phyloP scores from a whole-genome alignment of 2,113 vertebrate species.

The Mesoclemmys tuberculata region DNA sequence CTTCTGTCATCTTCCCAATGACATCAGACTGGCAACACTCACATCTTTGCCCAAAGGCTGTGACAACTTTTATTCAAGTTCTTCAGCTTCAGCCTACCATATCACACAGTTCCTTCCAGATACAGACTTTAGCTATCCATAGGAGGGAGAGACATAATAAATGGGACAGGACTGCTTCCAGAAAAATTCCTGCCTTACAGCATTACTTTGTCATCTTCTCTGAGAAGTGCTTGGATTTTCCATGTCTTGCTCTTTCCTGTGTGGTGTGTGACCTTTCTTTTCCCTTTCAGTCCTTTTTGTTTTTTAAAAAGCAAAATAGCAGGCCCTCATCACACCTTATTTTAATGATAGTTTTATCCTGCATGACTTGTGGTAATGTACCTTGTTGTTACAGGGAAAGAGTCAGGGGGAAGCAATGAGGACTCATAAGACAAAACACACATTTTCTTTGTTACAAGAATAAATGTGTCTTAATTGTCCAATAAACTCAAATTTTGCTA shows the following conservation, averaged over 20 bases:
- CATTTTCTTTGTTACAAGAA: neutral
- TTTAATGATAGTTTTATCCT: neutral
- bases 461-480: neutral
- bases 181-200: neutral
- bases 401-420: neutral
- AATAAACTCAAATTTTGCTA: neutral
- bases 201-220: neutral
- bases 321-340: neutral
- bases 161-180: neutral
- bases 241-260: neutral
- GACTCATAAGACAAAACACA: neutral
- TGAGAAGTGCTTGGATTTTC: neutral
- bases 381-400: neutral
- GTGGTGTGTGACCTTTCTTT: neutral
- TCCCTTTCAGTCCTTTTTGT: neutral
- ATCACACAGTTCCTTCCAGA: neutral
- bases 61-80: neutral
- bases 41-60: neutral
- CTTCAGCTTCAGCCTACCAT: rapidly evolving
- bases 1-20: neutral
- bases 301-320: neutral
- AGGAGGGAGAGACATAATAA: neutral
- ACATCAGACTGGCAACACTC: neutral
- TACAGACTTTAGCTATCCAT: neutral
- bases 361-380: neutral